Conservation (phyloP, 2,888 invertebrate genomes). For the Ypsolopha sequella region DNA sequence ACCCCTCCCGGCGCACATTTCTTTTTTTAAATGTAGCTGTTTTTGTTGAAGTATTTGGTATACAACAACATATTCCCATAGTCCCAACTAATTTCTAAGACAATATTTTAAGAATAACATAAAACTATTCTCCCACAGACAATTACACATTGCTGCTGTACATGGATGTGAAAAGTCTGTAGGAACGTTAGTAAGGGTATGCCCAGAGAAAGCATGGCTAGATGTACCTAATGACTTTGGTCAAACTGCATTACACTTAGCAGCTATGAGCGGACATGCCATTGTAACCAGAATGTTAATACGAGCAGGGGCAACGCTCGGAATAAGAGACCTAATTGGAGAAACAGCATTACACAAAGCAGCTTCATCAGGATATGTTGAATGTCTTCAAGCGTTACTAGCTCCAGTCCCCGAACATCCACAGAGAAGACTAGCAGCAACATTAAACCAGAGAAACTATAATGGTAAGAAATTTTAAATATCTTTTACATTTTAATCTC, state of each 20-base stretch:
- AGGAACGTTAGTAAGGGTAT: constrained; percentile 79
- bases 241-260: constrained; percentile 88
- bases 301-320: constrained; percentile 80
- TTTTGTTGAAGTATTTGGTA: too few species aligned
- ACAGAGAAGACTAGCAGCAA: constrained; percentile 54
- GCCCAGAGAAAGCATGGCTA: constrained; percentile 81
- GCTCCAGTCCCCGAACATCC: constrained; percentile 65
- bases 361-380: constrained; percentile 75
- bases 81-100: too few species aligned
- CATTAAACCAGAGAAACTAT: constrained; percentile 87
- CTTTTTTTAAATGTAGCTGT: too few species aligned
- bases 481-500: constrained; percentile 1
- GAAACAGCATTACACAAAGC: constrained; percentile 92
- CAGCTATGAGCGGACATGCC: constrained; percentile 82
- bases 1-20: too few species aligned
- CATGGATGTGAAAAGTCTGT: constrained; percentile 81
- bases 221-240: constrained; percentile 85
- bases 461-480: constrained; percentile 74
- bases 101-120: background rate
- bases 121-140: constrained; percentile 65
- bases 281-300: constrained; percentile 82
- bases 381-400: constrained; percentile 80
- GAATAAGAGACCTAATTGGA: constrained; percentile 78
- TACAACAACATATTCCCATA: too few species aligned
- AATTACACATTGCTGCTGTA: constrained; percentile 87